phyloP scores from a whole-genome alignment of 2,888 invertebrate species.

The Oegoconia quadripuncta region DNA sequence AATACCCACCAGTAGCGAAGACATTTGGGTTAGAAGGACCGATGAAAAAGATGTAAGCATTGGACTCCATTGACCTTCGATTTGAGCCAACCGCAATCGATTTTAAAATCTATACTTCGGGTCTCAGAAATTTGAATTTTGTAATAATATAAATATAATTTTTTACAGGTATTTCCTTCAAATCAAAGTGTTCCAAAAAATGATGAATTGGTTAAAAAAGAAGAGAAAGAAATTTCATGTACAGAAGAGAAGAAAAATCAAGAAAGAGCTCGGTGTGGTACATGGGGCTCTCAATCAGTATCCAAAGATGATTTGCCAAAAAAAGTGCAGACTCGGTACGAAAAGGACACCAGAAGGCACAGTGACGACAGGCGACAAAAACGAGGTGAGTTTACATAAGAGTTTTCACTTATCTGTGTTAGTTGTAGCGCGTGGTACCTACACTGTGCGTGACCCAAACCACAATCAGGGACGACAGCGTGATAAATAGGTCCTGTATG shows the following conservation, averaged over 20 bases:
- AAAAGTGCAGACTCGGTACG: slow-evolving; percentile 36
- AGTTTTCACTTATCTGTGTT: not conserved
- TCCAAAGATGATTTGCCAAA: slow-evolving; percentile 40
- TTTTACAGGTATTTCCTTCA: slow-evolving; percentile 28
- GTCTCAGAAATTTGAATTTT: too few relatives aligned
- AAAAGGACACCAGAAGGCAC: slow-evolving; percentile 50
- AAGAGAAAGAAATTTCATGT: slow-evolving; percentile 14
- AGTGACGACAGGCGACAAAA: slow-evolving; percentile 62
- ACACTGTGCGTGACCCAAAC: slow-evolving; percentile 4
- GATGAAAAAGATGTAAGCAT: slow-evolving; percentile 79
- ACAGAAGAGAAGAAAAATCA: slow-evolving; percentile 23
- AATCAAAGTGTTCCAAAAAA: slow-evolving; percentile 21
- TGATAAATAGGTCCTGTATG: too few relatives aligned
- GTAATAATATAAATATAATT: not conserved
- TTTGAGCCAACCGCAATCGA: too few relatives aligned
- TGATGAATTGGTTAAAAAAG: slow-evolving; percentile 17
- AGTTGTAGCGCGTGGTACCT: not conserved
- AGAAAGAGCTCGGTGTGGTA: slow-evolving; percentile 81
- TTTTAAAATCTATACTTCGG: too few relatives aligned
- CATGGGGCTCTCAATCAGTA: slow-evolving; percentile 71
- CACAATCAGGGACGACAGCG: too few relatives aligned
- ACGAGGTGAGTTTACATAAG: slow-evolving; percentile 43
- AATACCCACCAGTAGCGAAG: slow-evolving; percentile 80
- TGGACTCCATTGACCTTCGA: too few relatives aligned
- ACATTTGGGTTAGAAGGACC: slow-evolving; percentile 84